These are phyloP conservation scores for Endomychus coccineus DNA, from an alignment of 2,888 invertebrate species.

Conservation along the genomic window DNA sequence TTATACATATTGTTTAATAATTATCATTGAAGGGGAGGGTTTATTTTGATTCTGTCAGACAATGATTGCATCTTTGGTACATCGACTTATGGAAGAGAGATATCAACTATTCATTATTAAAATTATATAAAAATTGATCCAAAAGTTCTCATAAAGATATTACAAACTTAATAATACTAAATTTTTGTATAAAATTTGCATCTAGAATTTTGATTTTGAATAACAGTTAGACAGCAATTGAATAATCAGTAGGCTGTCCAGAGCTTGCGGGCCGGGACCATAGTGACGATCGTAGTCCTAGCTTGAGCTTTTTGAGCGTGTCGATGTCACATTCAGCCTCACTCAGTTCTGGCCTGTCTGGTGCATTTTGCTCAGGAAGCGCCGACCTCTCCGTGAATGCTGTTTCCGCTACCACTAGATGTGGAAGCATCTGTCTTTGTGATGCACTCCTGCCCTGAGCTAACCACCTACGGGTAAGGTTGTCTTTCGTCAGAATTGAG, in stretches of 20 bases:
- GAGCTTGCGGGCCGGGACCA: slow-evolving; percentile 60
- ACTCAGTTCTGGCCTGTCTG: slow-evolving; percentile 55
- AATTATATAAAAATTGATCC: slow-evolving; percentile 27
- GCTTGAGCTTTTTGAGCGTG: slow-evolving; percentile 63
- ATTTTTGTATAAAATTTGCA: slow-evolving; percentile 37
- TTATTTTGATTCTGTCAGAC: slow-evolving; percentile 33
- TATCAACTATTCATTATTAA: slow-evolving; percentile 13
- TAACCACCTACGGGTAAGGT: slow-evolving; percentile 45
- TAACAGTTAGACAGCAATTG: slow-evolving; percentile 57
- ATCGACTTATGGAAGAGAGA: slow-evolving; percentile 27
- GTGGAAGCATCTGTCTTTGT: slow-evolving; percentile 56
- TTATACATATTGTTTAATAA: slow-evolving; percentile 13
- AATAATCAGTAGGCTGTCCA: slow-evolving; percentile 62
- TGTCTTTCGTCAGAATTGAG: slow-evolving; percentile 23
- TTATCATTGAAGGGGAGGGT: slow-evolving; percentile 22
- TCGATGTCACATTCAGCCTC: slow-evolving; percentile 70
- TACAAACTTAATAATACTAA: slow-evolving; percentile 31
- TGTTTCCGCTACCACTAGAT: slow-evolving; percentile 53
- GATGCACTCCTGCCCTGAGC: slow-evolving; percentile 37
- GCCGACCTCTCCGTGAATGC: slow-evolving; percentile 44
- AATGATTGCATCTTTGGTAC: slow-evolving; percentile 36
- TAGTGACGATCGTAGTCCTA: slow-evolving; percentile 60
- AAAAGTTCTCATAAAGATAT: slow-evolving; percentile 29
- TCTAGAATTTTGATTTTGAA: slow-evolving; percentile 23
- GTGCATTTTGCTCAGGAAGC: slow-evolving; percentile 39